phyloP scores from a whole-genome alignment of 1,140 invertebrate genomes.

The Polypedilum pembai region DNA sequence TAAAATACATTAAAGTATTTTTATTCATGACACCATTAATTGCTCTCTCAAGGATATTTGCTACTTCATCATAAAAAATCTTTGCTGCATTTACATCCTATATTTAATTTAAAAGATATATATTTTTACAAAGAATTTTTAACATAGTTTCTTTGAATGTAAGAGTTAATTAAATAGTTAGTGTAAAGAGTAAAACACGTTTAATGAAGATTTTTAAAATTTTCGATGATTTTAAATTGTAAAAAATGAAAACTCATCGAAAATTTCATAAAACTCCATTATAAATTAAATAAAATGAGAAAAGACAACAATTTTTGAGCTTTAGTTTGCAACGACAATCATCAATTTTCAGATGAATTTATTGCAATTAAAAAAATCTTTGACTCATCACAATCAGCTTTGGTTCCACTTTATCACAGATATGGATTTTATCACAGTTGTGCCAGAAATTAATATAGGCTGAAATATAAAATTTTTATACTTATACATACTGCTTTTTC shows the following conservation, averaged over 20 bases:
- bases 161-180: background rate
- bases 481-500: constrained; percentile 78
- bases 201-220: constrained; percentile 22
- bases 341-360: constrained; percentile 20
- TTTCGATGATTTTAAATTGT: background rate
- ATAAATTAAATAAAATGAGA: background rate
- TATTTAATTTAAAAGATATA: constrained; percentile 28
- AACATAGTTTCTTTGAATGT: constrained; percentile 20
- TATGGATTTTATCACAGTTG: background rate
- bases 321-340: background rate
- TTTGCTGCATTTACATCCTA: constrained; percentile 87
- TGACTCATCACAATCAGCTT: background rate
- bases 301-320: background rate
- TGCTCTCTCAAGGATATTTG: constrained; percentile 87
- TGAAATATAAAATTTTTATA: constrained; percentile 29
- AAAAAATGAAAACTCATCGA: background rate
- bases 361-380: too few relatives aligned
- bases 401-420: background rate
- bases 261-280: background rate
- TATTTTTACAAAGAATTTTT: background rate
- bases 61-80: constrained; percentile 87
- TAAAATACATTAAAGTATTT: constrained; percentile 93
- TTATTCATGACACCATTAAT: constrained; percentile 79
- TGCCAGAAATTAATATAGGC: background rate
- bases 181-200: constrained; percentile 6